Conservation (phyloP, 1,140 invertebrate genomes). For the Drosophila oshimai region DNA sequence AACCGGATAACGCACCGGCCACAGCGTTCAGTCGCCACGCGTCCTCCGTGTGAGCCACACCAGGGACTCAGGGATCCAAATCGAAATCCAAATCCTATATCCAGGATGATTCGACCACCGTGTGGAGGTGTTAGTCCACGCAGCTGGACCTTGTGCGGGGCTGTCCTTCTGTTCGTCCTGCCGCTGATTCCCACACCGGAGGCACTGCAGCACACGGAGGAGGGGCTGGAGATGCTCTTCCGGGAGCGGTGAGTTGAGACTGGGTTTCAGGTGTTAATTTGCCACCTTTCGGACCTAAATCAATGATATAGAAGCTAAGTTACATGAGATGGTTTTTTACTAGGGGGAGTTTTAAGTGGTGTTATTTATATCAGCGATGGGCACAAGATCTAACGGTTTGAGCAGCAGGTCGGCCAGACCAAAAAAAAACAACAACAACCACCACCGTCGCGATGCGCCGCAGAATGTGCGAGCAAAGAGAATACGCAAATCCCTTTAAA, state of each 20-base stretch:
- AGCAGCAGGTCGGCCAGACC: too few relatives aligned
- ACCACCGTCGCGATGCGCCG: too few relatives aligned
- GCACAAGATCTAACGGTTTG: too few relatives aligned
- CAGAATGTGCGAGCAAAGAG: too few relatives aligned
- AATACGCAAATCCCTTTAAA: too few relatives aligned
- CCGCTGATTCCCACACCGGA: constrained; percentile 53
- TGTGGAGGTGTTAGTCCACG: constrained; percentile 3
- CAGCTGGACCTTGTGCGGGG: constrained; percentile 55
- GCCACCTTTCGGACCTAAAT: not conserved
- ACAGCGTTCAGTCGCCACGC: constrained; percentile 46
- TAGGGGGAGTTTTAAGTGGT: not conserved
- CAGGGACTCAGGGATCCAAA: not conserved
- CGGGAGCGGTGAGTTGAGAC: constrained; percentile 76
- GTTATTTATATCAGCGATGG: too few relatives aligned
- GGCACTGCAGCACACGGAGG: constrained; percentile 75
- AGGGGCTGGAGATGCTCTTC: constrained; percentile 82
- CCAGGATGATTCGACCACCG: constrained; percentile 5
- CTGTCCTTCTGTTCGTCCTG: constrained; percentile 56
- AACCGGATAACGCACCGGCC: constrained; percentile 37
- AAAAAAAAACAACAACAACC: too few relatives aligned
- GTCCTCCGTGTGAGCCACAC: constrained; percentile 39
- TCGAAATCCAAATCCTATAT: not conserved
- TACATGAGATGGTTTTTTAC: not conserved
- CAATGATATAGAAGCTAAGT: not conserved
- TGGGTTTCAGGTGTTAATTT: not conserved